Conservation (phyloP, 2,888 invertebrate genomes). For the Cantharis nigra region DNA sequence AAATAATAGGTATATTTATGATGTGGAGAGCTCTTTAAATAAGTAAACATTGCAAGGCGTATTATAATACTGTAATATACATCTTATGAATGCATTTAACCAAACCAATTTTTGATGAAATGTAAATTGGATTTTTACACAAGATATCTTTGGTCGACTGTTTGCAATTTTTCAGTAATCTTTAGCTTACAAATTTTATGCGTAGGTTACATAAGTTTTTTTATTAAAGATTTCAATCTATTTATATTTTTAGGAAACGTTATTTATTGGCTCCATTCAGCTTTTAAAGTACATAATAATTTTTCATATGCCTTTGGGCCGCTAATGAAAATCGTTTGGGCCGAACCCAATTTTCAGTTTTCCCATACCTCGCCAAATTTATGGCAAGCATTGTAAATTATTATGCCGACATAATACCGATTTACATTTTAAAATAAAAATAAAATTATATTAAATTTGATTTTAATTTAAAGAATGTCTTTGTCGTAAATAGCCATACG, state of each 20-base stretch:
- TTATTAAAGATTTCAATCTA: neutral
- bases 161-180: neutral
- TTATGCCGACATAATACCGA: neutral
- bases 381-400: neutral
- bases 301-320: neutral
- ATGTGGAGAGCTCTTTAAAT: slow-evolving; percentile 46
- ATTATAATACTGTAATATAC: slow-evolving; percentile 37
- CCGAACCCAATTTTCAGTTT: neutral
- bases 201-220: neutral
- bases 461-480: neutral
- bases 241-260: neutral
- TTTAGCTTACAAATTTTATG: neutral
- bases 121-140: neutral
- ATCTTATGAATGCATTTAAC: slow-evolving; percentile 32
- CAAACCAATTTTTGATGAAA: slow-evolving; percentile 10
- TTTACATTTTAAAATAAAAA: neutral
- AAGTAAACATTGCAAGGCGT: slow-evolving; percentile 40
- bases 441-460: neutral
- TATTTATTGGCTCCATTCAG: neutral
- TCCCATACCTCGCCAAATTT: neutral
- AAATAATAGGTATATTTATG: slow-evolving; percentile 50
- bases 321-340: neutral
- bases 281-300: neutral
- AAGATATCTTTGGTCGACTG: neutral
- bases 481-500: neutral